Evolutionary conservation across 1,140 invertebrate species (phyloP).

Genomic region (Riptortus pedestris): DNA sequence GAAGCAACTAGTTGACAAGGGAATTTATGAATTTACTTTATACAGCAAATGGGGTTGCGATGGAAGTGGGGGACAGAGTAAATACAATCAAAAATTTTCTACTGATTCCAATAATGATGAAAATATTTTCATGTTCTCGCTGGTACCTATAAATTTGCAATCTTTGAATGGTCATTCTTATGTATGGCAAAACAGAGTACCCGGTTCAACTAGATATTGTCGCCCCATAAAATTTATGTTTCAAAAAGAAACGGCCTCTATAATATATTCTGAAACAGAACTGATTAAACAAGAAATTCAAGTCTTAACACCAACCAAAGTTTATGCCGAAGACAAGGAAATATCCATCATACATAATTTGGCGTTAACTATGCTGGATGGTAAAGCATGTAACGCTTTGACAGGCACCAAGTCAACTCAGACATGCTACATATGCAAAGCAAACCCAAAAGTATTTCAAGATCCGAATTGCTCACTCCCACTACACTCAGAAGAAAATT

Average conservation of each 20-base stretch:
- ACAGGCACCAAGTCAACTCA: too few species aligned
- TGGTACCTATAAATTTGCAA: constrained; percentile 32
- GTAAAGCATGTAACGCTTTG: constrained; percentile 40
- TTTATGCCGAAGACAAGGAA: constrained; percentile 28
- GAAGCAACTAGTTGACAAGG: constrained; percentile 10
- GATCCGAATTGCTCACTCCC: too few species aligned
- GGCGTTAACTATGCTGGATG: constrained; percentile 39
- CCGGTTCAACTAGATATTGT: constrained; percentile 36
- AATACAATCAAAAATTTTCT: constrained; percentile 35
- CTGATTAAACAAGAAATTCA: constrained; percentile 32
- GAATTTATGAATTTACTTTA: neutral
- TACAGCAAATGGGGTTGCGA: constrained; percentile 35
- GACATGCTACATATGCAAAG: too few species aligned
- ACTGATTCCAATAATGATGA: constrained; percentile 28
- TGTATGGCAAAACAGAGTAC: constrained; percentile 35
- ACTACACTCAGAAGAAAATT: too few species aligned
- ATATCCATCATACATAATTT: constrained; percentile 32
- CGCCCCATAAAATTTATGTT: constrained; percentile 33
- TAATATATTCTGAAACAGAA: constrained; percentile 31
- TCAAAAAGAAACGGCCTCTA: constrained; percentile 32
- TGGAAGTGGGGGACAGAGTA: constrained; percentile 32
- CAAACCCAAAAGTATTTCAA: too few species aligned
- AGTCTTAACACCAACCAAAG: constrained; percentile 28
- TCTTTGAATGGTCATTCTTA: constrained; percentile 18
- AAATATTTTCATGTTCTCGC: constrained; percentile 32